phyloP scores from a whole-genome alignment of 2,888 invertebrate genomes.

The Heliconius charithonia region DNA sequence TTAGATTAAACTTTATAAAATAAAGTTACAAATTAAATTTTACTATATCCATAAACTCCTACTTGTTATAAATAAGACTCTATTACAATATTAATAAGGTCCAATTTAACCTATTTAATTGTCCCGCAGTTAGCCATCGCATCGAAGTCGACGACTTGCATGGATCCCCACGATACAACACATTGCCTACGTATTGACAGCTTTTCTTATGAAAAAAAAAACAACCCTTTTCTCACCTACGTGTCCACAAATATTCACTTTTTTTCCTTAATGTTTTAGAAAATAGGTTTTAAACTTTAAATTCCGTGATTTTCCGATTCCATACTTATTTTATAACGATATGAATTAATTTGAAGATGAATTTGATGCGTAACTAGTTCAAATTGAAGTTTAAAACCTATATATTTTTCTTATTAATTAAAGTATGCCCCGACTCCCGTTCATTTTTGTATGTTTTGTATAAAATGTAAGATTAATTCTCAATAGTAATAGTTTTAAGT shows the following conservation, averaged over 20 bases:
- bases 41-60: background rate
- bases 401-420: background rate
- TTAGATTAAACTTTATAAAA: background rate
- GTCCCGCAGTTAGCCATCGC: conserved; percentile 51
- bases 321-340: background rate
- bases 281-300: background rate
- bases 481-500: conserved; percentile 33
- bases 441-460: conserved; percentile 31
- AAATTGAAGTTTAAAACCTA: background rate
- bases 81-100: background rate
- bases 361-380: background rate
- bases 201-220: conserved; percentile 14
- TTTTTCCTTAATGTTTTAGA: background rate
- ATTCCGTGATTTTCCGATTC: background rate
- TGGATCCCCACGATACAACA: conserved; percentile 52
- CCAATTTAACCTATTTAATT: conserved; percentile 39
- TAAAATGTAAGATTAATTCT: conserved; percentile 20
- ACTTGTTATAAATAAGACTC: background rate
- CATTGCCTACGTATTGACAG: conserved; percentile 22
- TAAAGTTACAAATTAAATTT: background rate
- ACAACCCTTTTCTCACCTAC: background rate
- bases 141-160: conserved; percentile 53
- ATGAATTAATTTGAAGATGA: background rate
- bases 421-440: background rate
- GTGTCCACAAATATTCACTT: background rate